Conservation (phyloP, 2,888 invertebrate genomes). For the Hypolimnas misippus region DNA sequence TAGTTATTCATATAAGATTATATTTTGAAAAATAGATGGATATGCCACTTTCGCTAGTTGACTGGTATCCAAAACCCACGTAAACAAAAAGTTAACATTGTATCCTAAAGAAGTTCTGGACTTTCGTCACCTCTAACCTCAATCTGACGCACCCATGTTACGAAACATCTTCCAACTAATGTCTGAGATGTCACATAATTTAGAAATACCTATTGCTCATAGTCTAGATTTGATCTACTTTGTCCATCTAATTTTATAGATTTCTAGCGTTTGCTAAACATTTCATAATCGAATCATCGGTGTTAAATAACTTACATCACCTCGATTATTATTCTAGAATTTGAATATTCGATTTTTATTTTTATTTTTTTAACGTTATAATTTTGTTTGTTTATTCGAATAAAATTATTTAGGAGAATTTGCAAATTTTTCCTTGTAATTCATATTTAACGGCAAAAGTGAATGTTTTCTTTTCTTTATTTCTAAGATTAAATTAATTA, state of each 20-base stretch:
- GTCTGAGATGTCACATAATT: conserved; percentile 44
- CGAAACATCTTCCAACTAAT: conserved; percentile 29
- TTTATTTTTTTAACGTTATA: neutral
- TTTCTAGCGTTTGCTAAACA: conserved; percentile 13
- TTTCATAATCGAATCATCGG: conserved; percentile 7
- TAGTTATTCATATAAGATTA: too few relatives aligned
- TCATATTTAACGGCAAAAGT: too few relatives aligned
- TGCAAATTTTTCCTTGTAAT: too few relatives aligned
- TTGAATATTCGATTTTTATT: neutral
- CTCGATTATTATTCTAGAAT: neutral
- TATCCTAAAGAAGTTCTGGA: conserved; percentile 40
- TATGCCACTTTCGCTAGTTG: too few relatives aligned
- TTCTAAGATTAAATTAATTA: too few relatives aligned
- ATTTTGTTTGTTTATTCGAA: neutral
- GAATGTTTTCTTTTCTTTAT: too few relatives aligned
- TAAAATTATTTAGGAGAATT: neutral
- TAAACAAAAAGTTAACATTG: conserved; percentile 2
- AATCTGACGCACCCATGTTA: conserved; percentile 15
- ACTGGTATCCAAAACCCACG: neutral
- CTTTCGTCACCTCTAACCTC: conserved; percentile 22
- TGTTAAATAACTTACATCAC: conserved; percentile 2
- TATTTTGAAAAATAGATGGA: too few relatives aligned
- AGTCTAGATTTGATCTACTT: conserved; percentile 36
- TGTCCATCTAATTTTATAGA: conserved; percentile 19
- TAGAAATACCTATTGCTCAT: conserved; percentile 38